Percentiles rank a stretch among this genome's conserved stretches.
These are phyloP conservation scores for Pomacea maculata DNA, from an alignment of 1,140 invertebrate species.

Conservation along the genomic window DNA sequence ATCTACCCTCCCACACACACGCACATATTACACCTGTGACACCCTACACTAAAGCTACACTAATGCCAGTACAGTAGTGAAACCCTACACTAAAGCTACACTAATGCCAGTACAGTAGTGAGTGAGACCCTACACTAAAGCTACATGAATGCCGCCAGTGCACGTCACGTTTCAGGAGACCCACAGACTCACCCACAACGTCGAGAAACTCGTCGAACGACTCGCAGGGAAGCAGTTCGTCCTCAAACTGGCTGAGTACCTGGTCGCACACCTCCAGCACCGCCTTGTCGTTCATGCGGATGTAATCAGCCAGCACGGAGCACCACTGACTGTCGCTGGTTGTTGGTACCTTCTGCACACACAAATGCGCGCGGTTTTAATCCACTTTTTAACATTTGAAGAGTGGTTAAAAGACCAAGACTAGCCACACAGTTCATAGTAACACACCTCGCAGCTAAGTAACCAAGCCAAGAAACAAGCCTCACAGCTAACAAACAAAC, in stretches of 20 bases:
- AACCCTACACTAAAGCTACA: neutral
- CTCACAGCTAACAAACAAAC: neutral
- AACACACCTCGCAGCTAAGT: neutral
- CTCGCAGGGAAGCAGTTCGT: slow-evolving; percentile 88
- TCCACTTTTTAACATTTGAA: neutral
- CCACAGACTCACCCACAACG: slow-evolving; percentile 69
- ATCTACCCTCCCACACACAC: no score
- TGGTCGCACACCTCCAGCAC: slow-evolving; percentile 88
- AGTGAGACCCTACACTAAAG: neutral
- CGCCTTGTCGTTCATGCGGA: slow-evolving; percentile 91
- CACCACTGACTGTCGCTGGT: slow-evolving; percentile 83
- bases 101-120: neutral
- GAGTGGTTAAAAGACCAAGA: neutral
- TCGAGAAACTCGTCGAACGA: slow-evolving; percentile 92
- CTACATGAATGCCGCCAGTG: neutral
- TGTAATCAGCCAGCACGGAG: slow-evolving; percentile 87
- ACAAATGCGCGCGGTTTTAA: neutral
- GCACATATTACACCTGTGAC: neutral
- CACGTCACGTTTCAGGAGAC: neutral
- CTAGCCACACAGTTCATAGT: neutral
- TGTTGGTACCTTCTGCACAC: slow-evolving; percentile 72
- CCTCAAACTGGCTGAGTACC: slow-evolving; percentile 79
- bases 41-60: neutral
- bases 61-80: no score
- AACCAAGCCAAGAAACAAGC: neutral